These are phyloP conservation scores for Enteromius radiatus DNA, from an alignment of 2,797 vertebrate species.

Conservation along the genomic window DNA sequence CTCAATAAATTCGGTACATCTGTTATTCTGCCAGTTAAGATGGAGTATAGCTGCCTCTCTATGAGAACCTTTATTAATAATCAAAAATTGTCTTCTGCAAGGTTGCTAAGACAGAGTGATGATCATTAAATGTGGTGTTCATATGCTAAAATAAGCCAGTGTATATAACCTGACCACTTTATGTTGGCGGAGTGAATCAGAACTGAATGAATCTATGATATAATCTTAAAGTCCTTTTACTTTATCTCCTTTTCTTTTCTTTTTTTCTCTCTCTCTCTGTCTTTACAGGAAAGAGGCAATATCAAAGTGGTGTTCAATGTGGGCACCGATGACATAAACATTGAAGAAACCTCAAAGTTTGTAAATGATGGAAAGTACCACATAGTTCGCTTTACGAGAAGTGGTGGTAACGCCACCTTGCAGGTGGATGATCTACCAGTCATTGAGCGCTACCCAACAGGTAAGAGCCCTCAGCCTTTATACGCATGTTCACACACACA, in stretches of 20 bases:
- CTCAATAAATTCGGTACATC: slow-evolving; percentile 37
- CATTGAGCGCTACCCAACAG: slow-evolving; percentile 98
- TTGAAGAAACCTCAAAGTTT: slow-evolving; percentile 96
- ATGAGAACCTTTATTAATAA: slow-evolving; percentile 47
- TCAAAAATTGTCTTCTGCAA: slow-evolving; percentile 25
- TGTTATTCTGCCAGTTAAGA: slow-evolving; percentile 43
- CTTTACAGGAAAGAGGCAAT: slow-evolving; percentile 93
- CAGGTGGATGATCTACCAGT: slow-evolving; percentile 98
- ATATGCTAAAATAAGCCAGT: slow-evolving; percentile 23
- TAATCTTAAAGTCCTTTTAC: slow-evolving; percentile 1
- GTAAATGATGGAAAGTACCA: slow-evolving; percentile 99
- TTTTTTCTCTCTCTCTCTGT: slow-evolving; percentile 22
- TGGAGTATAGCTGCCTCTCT: slow-evolving; percentile 34
- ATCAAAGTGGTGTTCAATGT: slow-evolving; percentile 99
- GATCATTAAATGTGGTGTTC: neutral
- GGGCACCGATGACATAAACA: slow-evolving; percentile 98
- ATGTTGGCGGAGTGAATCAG: neutral
- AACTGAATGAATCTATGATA: neutral
- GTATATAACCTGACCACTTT: neutral
- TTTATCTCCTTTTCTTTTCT: slow-evolving; percentile 3
- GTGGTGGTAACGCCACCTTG: slow-evolving; percentile 97
- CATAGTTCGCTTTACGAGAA: slow-evolving; percentile 96
- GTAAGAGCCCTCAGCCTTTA: slow-evolving; percentile 79
- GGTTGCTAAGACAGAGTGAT: slow-evolving; percentile 1
- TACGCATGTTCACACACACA: slow-evolving; percentile 31